These are phyloP conservation scores for Troides aeacus DNA, from an alignment of 2,888 invertebrate species.

Conservation along the genomic window DNA sequence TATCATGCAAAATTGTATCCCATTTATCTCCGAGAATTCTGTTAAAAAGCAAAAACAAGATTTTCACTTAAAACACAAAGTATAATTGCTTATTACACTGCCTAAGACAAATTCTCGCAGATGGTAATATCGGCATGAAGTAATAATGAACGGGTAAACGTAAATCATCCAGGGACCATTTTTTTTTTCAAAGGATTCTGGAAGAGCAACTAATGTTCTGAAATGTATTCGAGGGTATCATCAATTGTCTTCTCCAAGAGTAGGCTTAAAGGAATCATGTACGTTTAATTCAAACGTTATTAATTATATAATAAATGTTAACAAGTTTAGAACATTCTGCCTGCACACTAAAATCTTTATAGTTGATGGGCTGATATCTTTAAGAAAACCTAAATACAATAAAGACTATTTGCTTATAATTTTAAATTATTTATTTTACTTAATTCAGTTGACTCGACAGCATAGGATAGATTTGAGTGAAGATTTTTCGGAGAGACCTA, in stretches of 20 bases:
- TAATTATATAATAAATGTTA: no score
- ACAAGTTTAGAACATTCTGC: no score
- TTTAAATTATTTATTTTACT: no score
- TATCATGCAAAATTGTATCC: no score
- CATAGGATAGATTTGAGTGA: no score
- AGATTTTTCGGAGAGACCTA: no score
- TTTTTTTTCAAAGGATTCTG: constrained; percentile 16
- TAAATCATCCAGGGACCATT: not conserved
- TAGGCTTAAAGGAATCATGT: not conserved
- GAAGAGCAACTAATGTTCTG: constrained; percentile 14
- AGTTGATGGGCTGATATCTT: no score
- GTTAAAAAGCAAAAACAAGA: not conserved
- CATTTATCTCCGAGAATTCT: no score
- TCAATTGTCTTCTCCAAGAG: not conserved
- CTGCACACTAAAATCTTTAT: no score
- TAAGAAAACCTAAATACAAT: no score
- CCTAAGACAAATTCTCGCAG: not conserved
- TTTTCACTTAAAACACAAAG: not conserved
- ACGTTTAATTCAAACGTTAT: not conserved
- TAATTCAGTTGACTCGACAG: no score
- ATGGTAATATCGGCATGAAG: not conserved
- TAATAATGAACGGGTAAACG: not conserved
- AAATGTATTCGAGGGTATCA: constrained; percentile 11
- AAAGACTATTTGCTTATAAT: no score
- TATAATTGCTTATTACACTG: constrained; percentile 4